Base-by-base conservation (phyloP, 2,797 vertebrate genomes). In the Diceros bicornis region DNA sequence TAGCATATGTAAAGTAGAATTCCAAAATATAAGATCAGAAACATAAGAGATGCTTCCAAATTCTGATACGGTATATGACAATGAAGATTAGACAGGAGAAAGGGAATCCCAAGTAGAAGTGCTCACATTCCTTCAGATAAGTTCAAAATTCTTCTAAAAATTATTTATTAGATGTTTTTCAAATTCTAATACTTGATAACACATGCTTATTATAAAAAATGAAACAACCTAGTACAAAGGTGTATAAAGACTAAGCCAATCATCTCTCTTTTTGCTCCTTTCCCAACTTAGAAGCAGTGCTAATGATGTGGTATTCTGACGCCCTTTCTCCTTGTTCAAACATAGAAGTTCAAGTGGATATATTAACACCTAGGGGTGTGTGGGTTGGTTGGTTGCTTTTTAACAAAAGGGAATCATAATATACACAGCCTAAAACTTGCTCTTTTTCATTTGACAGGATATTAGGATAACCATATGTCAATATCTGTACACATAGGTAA, bases 121-220 rank as follows among this genome's bases (percentile, higher is more conserved):
- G 41, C 21, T 68, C 68, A 62, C 11, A 32, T 18, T 82, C 18
- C 41, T 62, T 86, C 29, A 82, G 61, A 94, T 88, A 91, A 82
- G 7, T 62, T 92, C 27, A 37, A 57, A 87, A 75, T 44, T 90
- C 14, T n/a, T 88, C 50, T 55, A 14, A 62, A 52, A 91, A 52
- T 62, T 50, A 47, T 57, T 21, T 86, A 78, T 84, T 72, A 95
- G 62, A 57, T 83, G 32, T 78, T 88, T 91, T 95, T 71, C 41
- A 78, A 86, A 62, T 78, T 94, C 78, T 52, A 83, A 41, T 32
- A 86, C 55, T 79, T 52, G 69, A 47, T 34, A 72, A 62, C 44
- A 74, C 14, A 74, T 7, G 16, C 27, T 89, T 85, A n/a, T 72
- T 89, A 89, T 47, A 57, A 92, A 88, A 88, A 94, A 6, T 55